Conservation (phyloP, 2,888 invertebrate species). For the Silvanus unidentatus region DNA sequence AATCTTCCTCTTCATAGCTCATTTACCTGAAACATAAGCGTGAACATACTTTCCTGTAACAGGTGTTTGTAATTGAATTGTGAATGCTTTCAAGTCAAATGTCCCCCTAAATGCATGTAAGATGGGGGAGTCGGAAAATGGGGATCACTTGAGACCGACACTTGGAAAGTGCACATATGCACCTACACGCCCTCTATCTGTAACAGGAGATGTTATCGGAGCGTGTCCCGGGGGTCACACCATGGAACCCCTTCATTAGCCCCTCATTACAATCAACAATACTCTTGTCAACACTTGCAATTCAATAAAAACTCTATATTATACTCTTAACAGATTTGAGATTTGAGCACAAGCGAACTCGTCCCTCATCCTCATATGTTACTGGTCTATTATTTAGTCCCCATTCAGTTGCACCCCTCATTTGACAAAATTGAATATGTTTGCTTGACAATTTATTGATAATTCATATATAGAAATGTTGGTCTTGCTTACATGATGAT, state of each 20-base stretch:
- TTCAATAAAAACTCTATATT: conserved; percentile 25
- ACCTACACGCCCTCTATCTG: conserved; percentile 9
- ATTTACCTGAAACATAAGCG: conserved; percentile 21
- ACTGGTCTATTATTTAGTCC: not conserved
- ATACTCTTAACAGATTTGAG: too few relatives aligned
- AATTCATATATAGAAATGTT: too few relatives aligned
- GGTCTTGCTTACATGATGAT: too few relatives aligned
- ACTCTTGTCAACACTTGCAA: conserved; percentile 42
- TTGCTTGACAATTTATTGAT: too few relatives aligned
- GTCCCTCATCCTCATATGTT: not conserved
- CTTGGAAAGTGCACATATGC: conserved; percentile 8
- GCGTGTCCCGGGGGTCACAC: not conserved
- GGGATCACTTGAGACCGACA: conserved; percentile 8
- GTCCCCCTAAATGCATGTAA: conserved; percentile 17
- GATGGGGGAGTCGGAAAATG: conserved; percentile 36
- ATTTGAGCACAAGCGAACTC: too few relatives aligned
- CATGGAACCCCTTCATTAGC: conserved; percentile 40
- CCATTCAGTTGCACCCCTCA: not conserved
- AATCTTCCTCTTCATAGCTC: conserved; percentile 1
- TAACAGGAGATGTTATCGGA: conserved; percentile 49
- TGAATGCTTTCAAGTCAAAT: conserved; percentile 40
- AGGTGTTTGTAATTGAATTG: conserved; percentile 30
- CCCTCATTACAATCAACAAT: conserved; percentile 38
- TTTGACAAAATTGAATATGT: too few relatives aligned
- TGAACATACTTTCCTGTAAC: conserved; percentile 17